phyloP scores from a whole-genome alignment of 2,888 invertebrate genomes.

The Caenorhabditis virilis region DNA sequence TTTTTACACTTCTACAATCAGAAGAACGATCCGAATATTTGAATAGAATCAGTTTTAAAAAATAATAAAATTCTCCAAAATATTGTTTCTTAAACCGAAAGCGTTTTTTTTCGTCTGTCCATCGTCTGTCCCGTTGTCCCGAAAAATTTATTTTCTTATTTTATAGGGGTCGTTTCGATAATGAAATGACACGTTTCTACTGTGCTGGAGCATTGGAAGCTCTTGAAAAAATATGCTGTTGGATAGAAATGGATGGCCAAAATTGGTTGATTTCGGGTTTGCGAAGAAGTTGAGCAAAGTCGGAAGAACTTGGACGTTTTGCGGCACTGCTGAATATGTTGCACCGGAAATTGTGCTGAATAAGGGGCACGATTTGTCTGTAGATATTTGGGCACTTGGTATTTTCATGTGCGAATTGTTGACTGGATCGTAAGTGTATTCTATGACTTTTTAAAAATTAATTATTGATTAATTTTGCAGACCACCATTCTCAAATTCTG shows the following conservation, averaged over 20 bases:
- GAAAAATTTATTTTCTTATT: too few relatives aligned
- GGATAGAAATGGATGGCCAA: slow-evolving; percentile 82
- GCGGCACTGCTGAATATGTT: slow-evolving; percentile 75
- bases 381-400: slow-evolving; percentile 98
- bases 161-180: slow-evolving; percentile 77
- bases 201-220: slow-evolving; percentile 90
- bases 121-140: too few relatives aligned
- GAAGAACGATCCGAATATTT: too few relatives aligned
- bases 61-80: too few relatives aligned
- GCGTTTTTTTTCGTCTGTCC: too few relatives aligned
- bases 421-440: slow-evolving; percentile 76
- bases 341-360: slow-evolving; percentile 98
- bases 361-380: slow-evolving; percentile 87
- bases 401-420: slow-evolving; percentile 97
- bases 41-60: too few relatives aligned
- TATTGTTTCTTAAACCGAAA: too few relatives aligned
- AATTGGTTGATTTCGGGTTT: slow-evolving; percentile 97
- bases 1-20: too few relatives aligned
- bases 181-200: slow-evolving; percentile 83
- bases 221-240: slow-evolving; percentile 87
- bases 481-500: slow-evolving; percentile 91
- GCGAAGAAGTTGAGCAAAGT: slow-evolving; percentile 87
- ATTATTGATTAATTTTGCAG: slow-evolving; percentile 63
- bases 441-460: too few relatives aligned
- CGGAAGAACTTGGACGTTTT: slow-evolving; percentile 98